Evolutionary conservation across 2,888 invertebrate genomes (phyloP).

Genomic region (Argyra leucocephala): DNA sequence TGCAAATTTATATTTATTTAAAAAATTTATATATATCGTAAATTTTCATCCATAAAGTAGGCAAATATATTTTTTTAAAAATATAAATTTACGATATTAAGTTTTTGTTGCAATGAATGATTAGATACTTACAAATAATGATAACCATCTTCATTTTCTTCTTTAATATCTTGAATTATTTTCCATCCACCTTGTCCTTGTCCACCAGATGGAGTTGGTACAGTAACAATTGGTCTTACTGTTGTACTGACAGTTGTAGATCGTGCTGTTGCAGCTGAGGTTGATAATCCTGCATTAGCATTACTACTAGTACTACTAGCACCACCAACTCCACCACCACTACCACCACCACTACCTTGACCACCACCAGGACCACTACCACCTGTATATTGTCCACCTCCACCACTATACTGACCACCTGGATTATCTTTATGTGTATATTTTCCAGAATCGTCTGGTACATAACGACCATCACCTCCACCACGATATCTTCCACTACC

Average conservation of each 20-base stretch:
- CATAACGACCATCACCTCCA: conserved; percentile 22
- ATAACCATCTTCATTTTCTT: conserved; percentile 48
- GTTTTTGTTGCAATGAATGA: not conserved
- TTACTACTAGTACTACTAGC: not conserved
- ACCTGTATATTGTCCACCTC: not conserved
- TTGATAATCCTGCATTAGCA: conserved; percentile 9
- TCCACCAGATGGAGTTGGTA: conserved; percentile 26
- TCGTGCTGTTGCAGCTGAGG: not conserved
- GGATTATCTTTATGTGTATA: conserved; percentile 16
- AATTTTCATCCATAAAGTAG: conserved; percentile 17
- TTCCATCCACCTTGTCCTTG: conserved; percentile 44
- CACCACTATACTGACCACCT: conserved; percentile 12
- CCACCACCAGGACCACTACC: conserved; percentile 2
- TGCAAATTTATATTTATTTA: not conserved
- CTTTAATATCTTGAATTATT: conserved; percentile 48
- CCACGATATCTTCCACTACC: conserved; percentile 25
- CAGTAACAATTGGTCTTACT: conserved; percentile 8
- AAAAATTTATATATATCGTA: not conserved
- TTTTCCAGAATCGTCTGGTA: conserved; percentile 15
- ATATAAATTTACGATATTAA: not conserved
- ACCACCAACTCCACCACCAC: not conserved
- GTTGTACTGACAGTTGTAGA: not conserved
- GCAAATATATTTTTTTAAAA: conserved; percentile 1
- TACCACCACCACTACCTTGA: conserved; percentile 5
- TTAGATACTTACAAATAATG: conserved; percentile 46